A percentile compares a stretch with the other conserved stretches of the same genome.
Conservation (phyloP, 2,113 vertebrate genomes). For the Proterorhinus semilunaris region DNA sequence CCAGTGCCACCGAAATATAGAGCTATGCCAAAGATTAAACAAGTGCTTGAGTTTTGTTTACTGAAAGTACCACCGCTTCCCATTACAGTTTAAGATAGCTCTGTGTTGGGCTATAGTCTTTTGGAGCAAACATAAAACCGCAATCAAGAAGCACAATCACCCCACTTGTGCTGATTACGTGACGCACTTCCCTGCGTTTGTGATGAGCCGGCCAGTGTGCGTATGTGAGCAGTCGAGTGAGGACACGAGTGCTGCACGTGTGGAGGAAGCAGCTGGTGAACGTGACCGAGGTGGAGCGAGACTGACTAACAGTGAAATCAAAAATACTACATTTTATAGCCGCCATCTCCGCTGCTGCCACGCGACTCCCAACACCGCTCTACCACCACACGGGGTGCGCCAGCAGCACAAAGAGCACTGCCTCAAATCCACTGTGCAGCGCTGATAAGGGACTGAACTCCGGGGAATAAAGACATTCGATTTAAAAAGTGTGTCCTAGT, state of each 20-base stretch:
- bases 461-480: neutral
- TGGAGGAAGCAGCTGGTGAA: conserved; percentile 27
- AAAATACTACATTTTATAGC: conserved; percentile 55
- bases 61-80: neutral
- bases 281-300: conserved; percentile 36
- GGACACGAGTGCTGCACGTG: conserved; percentile 42
- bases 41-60: neutral
- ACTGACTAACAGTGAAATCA: conserved; percentile 35
- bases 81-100: neutral
- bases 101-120: neutral
- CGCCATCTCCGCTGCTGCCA: conserved; percentile 37
- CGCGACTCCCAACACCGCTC: conserved; percentile 45
- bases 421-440: neutral
- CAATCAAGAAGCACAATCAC: neutral
- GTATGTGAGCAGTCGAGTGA: conserved; percentile 4
- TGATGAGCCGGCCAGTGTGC: neutral
- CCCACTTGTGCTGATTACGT: neutral
- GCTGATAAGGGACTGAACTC: neutral
- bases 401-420: neutral
- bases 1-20: neutral
- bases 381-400: conserved; percentile 14
- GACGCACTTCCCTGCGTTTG: neutral
- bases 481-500: too few species aligned
- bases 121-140: neutral
- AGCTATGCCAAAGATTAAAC: neutral